Base-by-base conservation (phyloP, 2,888 invertebrate genomes). In the Zaprionus lineosus region DNA sequence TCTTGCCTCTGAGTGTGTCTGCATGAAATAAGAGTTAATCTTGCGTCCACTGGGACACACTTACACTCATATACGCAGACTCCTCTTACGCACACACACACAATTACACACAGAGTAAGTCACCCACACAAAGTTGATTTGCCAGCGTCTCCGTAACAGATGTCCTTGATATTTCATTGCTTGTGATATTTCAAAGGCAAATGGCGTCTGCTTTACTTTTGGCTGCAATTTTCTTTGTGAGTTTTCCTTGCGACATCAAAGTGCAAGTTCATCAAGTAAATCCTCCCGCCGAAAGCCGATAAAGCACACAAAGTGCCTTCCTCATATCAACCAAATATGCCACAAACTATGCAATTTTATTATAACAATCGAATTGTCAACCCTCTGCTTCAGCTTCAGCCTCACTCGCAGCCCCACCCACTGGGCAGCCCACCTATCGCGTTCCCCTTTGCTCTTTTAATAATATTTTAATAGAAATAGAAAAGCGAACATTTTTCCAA, bases 11-110 rank as follows among this genome's bases (percentile, higher is more conserved):
- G 43, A 69, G 65, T 57, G 56, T 66, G 74, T 81, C 75, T 74
- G 75, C 83, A 67, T 71, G 73, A 74, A 67, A 67, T 75, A 71
- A 66, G 69, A 84, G 75, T 81, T 78, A 76, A 82, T 81, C 74
- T 78, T 59, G 66, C 76, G 84, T 84, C 84, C 76, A 78, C 63
- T 83, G 64, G 69, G 62, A 73, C 21, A 36, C 36, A 55, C 26
- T 18, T 51, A 53, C 48, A 36, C 16, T 18, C 56, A 55, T 29
- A 41, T 43, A 36, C 26, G 33, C 29, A 44, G 34, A 31, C 31
- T 53, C n/a, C n/a, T n/a, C 24, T 7, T 4, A 36, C 37, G 52
- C 26, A 24, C 52, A 53, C 46, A 37, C 18, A 19, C 56, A 55
- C 33, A 43, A 40, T 33, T 18, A 39, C 29, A 44, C 39, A 31